Percentiles rank a stretch among this genome's conserved stretches.
These are phyloP conservation scores for Phalacrocorax brasilianus DNA, from an alignment of 2,113 vertebrate genomes.

Conservation along the genomic window DNA sequence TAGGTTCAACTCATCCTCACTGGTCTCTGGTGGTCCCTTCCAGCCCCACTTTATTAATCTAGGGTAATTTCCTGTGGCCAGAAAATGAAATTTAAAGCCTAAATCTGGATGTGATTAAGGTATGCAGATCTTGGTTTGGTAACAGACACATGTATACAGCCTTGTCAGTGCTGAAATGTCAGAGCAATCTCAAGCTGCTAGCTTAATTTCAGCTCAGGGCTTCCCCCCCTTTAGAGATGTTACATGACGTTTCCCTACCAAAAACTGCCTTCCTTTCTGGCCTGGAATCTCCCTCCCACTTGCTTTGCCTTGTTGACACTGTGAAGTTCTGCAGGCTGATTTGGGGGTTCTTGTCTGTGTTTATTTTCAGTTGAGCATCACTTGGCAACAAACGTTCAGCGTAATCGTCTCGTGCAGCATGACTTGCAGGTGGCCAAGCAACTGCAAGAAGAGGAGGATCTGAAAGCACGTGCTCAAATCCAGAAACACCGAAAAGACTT, in stretches of 20 bases:
- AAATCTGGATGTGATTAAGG: neutral
- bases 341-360: neutral
- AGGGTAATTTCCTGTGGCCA: neutral
- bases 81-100: neutral
- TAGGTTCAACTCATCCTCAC: neutral
- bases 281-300: constrained; percentile 12
- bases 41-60: neutral
- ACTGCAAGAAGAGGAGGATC: constrained; percentile 92
- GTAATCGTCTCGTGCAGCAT: constrained; percentile 91
- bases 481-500: constrained; percentile 82
- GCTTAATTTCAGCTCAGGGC: neutral
- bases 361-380: constrained; percentile 90
- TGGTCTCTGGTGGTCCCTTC: neutral
- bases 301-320: neutral
- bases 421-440: constrained; percentile 93
- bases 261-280: neutral
- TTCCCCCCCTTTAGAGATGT: constrained; percentile 11
- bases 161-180: neutral
- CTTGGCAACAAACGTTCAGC: constrained; percentile 92
- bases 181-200: neutral
- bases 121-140: neutral
- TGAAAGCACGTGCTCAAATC: constrained; percentile 81
- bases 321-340: neutral
- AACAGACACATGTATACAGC: neutral
- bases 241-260: neutral